Base-by-base conservation (phyloP, 1,140 invertebrate species). In the Oryctes rhinoceros region DNA sequence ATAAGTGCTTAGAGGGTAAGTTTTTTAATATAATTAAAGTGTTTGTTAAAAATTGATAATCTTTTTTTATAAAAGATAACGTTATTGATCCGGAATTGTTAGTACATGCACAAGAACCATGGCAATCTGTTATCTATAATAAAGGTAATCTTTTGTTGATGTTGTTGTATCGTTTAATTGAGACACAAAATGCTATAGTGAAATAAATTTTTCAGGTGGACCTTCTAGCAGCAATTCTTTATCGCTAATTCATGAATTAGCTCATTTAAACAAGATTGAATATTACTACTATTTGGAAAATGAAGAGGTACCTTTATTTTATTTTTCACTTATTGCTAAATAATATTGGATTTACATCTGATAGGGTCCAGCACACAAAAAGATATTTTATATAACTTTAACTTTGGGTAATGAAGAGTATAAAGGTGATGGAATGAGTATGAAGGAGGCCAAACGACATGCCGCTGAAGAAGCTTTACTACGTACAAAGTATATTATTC, bases 381-480 rank as follows among this genome's bases (percentile, higher is more conserved):
- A 78, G 80, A 79, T 76, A 0, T 86, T 85, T 79, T 82, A 81
- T 53, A 79, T 86, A 44, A 77, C 62, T 6, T 81, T 86, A 20
- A 79, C n/a, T 39, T 77, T 86, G 20, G 84, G 84, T 10, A 82
- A 85, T 37, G 84, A 86, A 83, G 71, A 62, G n/a, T 85, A 83
- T 79, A 59, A 82, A 48, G 83, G 80, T 59, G 77, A 79, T 74
- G 83, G 81, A 4, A 82, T 81, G 59, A 85, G 83, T 76, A 67
- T 85, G n/a, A 86, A 86, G 75, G 82, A 83, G 78, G 85, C 85
- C 30, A 80, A 85, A 79, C 78, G 83, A 78, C 78, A 49, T 44
- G 84, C 83, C 47, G 84, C 85, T 10, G 49, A 39, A 39, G 15
- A 30, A 44, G 85, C 84, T 15, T 78, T 86, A 35, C 62, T 77